phyloP scores from a whole-genome alignment of 1,140 invertebrate species.

The Trypoxylus dichotomus region DNA sequence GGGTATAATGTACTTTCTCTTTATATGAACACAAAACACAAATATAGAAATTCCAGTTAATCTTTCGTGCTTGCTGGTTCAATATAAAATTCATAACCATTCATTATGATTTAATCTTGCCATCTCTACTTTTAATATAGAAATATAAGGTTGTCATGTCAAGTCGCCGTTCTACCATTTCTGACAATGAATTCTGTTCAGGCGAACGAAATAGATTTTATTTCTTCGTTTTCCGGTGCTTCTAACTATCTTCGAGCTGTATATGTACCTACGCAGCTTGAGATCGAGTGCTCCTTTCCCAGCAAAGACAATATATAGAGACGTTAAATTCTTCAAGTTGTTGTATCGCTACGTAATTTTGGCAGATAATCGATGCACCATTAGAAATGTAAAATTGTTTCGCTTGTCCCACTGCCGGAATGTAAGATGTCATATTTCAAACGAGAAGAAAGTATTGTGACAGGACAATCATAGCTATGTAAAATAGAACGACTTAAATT shows the following conservation, averaged over 20 bases:
- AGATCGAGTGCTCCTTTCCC: not conserved
- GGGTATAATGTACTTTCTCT: too few species aligned
- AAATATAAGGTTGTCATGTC: not conserved
- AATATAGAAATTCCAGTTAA: not conserved
- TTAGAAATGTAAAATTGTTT: conserved; percentile 5
- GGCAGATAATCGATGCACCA: not conserved
- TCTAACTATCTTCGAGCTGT: not conserved
- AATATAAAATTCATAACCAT: not conserved
- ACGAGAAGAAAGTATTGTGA: not conserved
- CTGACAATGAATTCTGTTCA: not conserved
- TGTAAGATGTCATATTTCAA: not conserved
- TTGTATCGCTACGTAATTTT: not conserved
- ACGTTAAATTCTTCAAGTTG: conserved; percentile 2
- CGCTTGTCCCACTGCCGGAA: not conserved
- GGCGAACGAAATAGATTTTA: not conserved
- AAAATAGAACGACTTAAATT: not conserved
- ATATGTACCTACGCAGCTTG: not conserved
- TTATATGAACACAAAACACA: not conserved
- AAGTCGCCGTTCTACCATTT: not conserved
- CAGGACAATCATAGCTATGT: not conserved
- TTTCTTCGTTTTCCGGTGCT: not conserved
- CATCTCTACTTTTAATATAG: not conserved
- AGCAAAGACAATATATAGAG: not conserved
- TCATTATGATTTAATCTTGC: not conserved
- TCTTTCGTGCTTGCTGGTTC: not conserved